These are phyloP conservation scores for Invenusta paracnida DNA, from an alignment of 2,888 invertebrate species.

Conservation along the genomic window DNA sequence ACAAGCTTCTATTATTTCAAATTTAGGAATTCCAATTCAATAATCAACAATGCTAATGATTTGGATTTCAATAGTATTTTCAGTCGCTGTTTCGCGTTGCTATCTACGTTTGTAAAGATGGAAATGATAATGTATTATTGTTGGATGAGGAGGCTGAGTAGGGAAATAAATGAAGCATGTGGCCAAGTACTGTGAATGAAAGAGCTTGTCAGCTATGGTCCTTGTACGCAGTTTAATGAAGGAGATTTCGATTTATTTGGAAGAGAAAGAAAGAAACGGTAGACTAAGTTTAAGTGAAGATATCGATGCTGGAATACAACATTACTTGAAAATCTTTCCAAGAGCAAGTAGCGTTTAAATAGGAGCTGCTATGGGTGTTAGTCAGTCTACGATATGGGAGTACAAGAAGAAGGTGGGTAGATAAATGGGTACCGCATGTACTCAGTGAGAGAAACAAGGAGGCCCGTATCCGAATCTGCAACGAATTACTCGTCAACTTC, in stretches of 20 bases:
- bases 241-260: neutral
- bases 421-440: neutral
- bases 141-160: neutral
- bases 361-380: conserved; percentile 23
- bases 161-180: neutral
- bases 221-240: neutral
- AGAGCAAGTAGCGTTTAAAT: conserved; percentile 24
- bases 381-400: conserved; percentile 16
- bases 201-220: neutral
- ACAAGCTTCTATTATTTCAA: no score
- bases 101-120: neutral
- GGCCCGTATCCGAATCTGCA: neutral
- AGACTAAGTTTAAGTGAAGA: neutral
- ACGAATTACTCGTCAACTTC: neutral
- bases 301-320: neutral
- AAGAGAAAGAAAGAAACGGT: neutral
- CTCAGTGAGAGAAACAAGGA: neutral
- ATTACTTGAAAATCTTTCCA: conserved; percentile 23
- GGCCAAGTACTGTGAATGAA: neutral
- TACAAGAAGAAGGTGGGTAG: conserved; percentile 1
- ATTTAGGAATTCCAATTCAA: no score
- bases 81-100: neutral
- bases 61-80: neutral
- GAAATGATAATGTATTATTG: neutral
- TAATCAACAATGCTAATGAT: neutral